Conservation (phyloP, 92 coral and sea anemone genomes). For the Palythoa grandis region DNA sequence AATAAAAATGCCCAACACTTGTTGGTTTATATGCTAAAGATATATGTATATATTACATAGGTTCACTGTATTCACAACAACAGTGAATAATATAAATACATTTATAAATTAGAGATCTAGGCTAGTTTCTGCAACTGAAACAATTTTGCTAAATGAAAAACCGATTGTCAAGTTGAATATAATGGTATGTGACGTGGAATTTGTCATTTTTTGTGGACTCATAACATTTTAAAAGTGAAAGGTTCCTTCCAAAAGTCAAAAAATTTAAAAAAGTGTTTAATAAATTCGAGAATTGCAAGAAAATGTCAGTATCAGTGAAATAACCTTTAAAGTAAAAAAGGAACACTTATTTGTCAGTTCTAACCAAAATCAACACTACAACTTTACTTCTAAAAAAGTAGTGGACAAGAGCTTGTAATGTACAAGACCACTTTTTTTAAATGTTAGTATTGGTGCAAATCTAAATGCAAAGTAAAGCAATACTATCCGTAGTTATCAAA, state of each 20-base stretch:
- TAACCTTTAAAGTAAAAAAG: not conserved
- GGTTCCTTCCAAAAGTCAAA: not conserved
- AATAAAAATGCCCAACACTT: slow-evolving; percentile 88
- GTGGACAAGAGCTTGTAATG: not conserved
- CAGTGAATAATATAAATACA: slow-evolving; percentile 46
- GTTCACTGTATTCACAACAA: slow-evolving; percentile 19
- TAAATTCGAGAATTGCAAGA: not conserved
- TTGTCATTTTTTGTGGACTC: not conserved
- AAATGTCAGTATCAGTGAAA: not conserved
- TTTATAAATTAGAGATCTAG: slow-evolving; percentile 40
- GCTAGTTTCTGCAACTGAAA: slow-evolving; percentile 34
- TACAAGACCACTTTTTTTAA: not conserved
- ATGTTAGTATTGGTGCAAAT: not conserved
- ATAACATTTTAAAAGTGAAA: not conserved
- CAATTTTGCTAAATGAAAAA: slow-evolving; percentile 4
- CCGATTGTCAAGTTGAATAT: slow-evolving; percentile 5
- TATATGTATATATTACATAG: slow-evolving; percentile 35
- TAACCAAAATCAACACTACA: not conserved
- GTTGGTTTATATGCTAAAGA: slow-evolving; percentile 4
- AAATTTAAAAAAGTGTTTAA: not conserved
- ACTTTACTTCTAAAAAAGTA: not conserved
- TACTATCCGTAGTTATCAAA: not conserved
- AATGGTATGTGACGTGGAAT: not conserved
- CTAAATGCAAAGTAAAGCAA: not conserved
- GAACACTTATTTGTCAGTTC: not conserved